These are phyloP conservation scores for Campoplex nolae DNA, from an alignment of 2,888 invertebrate species.

Conservation along the genomic window DNA sequence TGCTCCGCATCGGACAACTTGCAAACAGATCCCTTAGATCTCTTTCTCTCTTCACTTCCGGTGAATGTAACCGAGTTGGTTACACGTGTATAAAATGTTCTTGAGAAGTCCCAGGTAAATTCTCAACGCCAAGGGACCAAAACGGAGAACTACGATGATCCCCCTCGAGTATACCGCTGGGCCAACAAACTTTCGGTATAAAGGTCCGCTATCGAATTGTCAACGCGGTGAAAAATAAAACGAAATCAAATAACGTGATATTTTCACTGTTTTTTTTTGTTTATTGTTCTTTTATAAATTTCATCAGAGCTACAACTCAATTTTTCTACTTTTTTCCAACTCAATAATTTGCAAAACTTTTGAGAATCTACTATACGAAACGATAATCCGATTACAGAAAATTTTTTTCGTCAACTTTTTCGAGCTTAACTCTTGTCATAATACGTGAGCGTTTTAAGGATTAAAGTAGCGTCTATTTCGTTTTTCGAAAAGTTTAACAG, in stretches of 20 bases:
- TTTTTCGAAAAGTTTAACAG: neutral
- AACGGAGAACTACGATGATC: conserved; percentile 29
- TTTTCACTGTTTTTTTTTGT: neutral
- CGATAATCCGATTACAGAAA: neutral
- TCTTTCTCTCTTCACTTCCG: neutral
- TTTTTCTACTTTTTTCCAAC: neutral
- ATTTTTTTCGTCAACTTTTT: neutral
- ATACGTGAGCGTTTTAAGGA: neutral
- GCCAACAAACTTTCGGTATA: conserved; percentile 33
- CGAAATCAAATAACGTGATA: neutral
- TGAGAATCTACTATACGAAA: neutral
- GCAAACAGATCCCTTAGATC: conserved; percentile 2
- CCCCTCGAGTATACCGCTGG: conserved; percentile 18
- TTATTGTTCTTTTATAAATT: neutral
- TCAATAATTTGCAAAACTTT: neutral
- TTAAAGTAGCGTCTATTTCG: neutral
- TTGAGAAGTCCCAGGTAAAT: conserved; percentile 11
- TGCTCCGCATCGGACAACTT: conserved; percentile 18
- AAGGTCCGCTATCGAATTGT: conserved; percentile 31
- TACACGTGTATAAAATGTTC: conserved; percentile 24
- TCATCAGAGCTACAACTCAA: neutral
- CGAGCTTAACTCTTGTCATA: neutral
- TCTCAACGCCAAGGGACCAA: conserved; percentile 24
- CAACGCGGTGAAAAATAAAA: neutral
- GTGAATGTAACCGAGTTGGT: conserved; percentile 8